These are phyloP conservation scores for Carposina sasakii DNA, from an alignment of 1,140 invertebrate genomes.

Conservation along the genomic window DNA sequence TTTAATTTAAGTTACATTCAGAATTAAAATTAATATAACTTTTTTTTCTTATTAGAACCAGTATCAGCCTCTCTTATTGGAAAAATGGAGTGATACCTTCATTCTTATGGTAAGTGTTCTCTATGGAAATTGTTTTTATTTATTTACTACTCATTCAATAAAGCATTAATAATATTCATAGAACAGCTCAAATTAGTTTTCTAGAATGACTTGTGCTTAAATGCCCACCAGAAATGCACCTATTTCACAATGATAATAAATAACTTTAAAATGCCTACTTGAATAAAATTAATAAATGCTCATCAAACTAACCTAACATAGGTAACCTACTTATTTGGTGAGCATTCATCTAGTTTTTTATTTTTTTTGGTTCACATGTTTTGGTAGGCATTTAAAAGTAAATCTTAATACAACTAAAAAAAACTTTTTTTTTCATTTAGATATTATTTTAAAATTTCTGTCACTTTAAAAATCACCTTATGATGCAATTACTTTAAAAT, in stretches of 20 bases:
- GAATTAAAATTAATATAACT: neutral
- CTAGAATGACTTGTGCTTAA: neutral
- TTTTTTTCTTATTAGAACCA: slow-evolving; percentile 30
- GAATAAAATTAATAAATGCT: neutral
- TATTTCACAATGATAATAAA: neutral
- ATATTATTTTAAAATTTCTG: neutral
- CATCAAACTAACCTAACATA: no score
- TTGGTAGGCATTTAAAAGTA: neutral
- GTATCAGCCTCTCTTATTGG: slow-evolving; percentile 78
- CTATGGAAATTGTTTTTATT: slow-evolving; percentile 17
- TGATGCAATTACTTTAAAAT: slow-evolving; percentile 4
- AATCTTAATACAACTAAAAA: neutral
- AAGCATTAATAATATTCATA: neutral
- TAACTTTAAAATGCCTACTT: neutral
- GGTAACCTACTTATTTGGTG: no score
- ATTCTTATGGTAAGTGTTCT: slow-evolving; percentile 71
- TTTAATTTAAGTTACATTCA: neutral
- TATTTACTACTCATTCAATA: slow-evolving; percentile 11
- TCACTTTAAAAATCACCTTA: neutral
- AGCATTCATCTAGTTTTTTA: no score
- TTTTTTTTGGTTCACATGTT: neutral
- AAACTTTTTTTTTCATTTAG: neutral
- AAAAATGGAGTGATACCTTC: slow-evolving; percentile 82
- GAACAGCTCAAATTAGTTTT: neutral
- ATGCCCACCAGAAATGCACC: neutral